Conservation (phyloP, 2,888 invertebrate species). For the Troglohyphantes excavatus region DNA sequence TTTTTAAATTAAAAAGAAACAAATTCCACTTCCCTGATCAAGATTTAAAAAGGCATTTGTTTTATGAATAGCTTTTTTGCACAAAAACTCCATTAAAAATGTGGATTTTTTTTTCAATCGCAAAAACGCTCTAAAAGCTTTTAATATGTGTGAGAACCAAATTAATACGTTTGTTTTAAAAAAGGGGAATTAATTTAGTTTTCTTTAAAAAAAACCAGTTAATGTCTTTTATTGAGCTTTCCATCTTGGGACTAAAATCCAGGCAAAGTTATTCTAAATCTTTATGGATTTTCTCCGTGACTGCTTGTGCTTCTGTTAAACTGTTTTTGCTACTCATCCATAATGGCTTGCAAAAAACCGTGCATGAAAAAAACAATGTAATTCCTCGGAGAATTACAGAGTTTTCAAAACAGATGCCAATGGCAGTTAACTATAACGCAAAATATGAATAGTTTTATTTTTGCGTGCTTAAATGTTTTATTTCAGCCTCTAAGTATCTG, state of each 20-base stretch:
- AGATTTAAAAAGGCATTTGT: neutral
- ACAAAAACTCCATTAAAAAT: neutral
- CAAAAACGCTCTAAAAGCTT: neutral
- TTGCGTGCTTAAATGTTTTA: too few relatives aligned
- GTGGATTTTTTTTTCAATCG: neutral
- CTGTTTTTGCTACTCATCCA: neutral
- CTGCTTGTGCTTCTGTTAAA: neutral
- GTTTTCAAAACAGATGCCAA: too few relatives aligned
- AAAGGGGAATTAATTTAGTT: constrained; percentile 2
- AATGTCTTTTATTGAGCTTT: constrained; percentile 10
- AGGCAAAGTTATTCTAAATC: neutral
- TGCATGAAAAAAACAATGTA: too few relatives aligned
- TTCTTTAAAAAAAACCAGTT: neutral
- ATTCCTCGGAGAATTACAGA: too few relatives aligned
- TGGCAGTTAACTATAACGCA: too few relatives aligned
- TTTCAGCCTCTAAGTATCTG: neutral
- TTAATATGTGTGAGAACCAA: neutral
- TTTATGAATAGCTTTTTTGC: neutral
- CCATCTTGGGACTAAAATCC: neutral
- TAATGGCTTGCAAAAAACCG: neutral
- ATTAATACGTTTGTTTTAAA: neutral
- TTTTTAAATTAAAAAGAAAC: too few relatives aligned
- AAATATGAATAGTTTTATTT: too few relatives aligned
- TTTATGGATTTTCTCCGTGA: neutral
- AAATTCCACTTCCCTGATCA: too few relatives aligned